Evolutionary conservation across 2,113 vertebrate genomes (phyloP).

Genomic region (Brachypteracias leptosomus): DNA sequence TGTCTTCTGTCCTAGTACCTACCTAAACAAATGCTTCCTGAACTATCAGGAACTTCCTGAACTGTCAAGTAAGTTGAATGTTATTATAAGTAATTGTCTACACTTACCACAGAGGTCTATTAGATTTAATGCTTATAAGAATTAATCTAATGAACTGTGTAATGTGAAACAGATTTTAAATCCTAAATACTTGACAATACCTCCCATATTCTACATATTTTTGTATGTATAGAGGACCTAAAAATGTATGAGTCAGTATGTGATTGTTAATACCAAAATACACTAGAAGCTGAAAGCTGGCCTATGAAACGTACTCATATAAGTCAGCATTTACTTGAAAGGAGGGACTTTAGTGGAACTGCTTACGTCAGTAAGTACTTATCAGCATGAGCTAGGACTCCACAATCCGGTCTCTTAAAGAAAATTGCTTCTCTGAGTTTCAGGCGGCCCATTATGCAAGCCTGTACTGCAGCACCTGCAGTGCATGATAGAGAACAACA

Average conservation of each 20-base stretch:
- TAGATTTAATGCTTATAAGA: not conserved
- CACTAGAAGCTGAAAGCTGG: not conserved
- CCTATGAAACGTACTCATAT: slow-evolving; percentile 6
- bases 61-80: not conserved
- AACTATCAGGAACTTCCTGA: not conserved
- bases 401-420: slow-evolving; percentile 9
- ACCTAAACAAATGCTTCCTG: not conserved
- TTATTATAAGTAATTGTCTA: not conserved
- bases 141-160: not conserved
- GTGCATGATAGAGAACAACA: slow-evolving; percentile 26
- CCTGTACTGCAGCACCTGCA: slow-evolving; percentile 30
- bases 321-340: not conserved
- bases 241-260: not conserved
- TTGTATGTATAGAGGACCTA: not conserved
- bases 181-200: not conserved
- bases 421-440: slow-evolving; percentile 48
- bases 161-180: not conserved
- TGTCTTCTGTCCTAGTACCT: not conserved
- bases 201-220: not conserved
- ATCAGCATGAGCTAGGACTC: not conserved
- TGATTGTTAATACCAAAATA: not conserved
- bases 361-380: slow-evolving; percentile 1
- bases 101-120: not conserved
- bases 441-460: slow-evolving; percentile 52
- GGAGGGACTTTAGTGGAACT: slow-evolving; percentile 11